Percentiles rank a stretch among this genome's conserved stretches.
phyloP scores from a whole-genome alignment of 2,797 vertebrate species.

The Mastacembelus armatus region DNA sequence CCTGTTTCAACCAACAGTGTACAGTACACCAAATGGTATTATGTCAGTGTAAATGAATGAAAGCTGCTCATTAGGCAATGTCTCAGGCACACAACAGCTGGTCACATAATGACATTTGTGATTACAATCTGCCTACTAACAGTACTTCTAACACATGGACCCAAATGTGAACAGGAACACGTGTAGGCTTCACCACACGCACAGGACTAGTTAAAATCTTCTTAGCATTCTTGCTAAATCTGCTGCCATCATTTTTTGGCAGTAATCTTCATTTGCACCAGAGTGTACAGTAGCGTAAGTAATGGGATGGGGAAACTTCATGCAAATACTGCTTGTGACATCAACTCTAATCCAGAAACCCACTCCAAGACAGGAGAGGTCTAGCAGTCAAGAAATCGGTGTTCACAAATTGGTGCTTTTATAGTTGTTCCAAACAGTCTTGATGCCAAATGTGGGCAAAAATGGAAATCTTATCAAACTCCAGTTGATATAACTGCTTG shows the following conservation, averaged over 20 bases:
- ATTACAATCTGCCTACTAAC: conserved; percentile 65
- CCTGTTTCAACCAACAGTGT: conserved; percentile 7
- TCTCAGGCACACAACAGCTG: conserved; percentile 65
- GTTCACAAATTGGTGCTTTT: not conserved
- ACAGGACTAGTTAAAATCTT: conserved; percentile 69
- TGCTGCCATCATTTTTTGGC: conserved; percentile 68
- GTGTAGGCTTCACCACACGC: conserved; percentile 35
- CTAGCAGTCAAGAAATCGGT: conserved; percentile 10
- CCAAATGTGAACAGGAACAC: conserved; percentile 30
- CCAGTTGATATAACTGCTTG: not conserved
- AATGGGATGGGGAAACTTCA: conserved; percentile 30
- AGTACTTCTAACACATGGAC: conserved; percentile 61
- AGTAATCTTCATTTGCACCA: conserved; percentile 52
- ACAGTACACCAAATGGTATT: not conserved
- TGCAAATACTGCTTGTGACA: conserved; percentile 40
- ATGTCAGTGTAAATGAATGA: not conserved
- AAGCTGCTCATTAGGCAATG: conserved; percentile 20
- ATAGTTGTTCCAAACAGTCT: conserved; percentile 1
- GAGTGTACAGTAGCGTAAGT: conserved; percentile 41
- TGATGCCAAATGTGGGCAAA: not conserved
- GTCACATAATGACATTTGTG: conserved; percentile 55
- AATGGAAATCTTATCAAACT: not conserved
- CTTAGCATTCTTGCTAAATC: conserved; percentile 74
- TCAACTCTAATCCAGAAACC: conserved; percentile 31
- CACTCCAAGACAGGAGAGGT: conserved; percentile 14